phyloP scores from a whole-genome alignment of 2,113 vertebrate species.

The Meleagris gallopavo region DNA sequence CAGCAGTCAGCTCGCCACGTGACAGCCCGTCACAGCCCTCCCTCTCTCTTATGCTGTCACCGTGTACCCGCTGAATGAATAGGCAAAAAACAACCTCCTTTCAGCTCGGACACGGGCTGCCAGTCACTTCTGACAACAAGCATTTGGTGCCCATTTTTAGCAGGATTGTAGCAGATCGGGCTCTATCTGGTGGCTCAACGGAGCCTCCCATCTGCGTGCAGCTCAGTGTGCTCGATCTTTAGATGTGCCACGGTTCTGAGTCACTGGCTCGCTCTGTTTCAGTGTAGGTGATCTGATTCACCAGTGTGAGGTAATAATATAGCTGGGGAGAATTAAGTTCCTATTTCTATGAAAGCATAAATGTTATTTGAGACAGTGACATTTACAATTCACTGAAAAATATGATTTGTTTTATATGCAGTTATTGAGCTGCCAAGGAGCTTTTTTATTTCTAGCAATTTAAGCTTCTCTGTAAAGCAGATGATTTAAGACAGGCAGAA shows the following conservation, averaged over 20 bases:
- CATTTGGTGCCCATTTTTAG: slow-evolving; percentile 65
- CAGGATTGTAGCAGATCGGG: slow-evolving; percentile 53
- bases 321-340: slow-evolving; percentile 37
- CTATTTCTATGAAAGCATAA: slow-evolving; percentile 59
- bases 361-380: slow-evolving; percentile 33
- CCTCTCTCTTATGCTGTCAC: slow-evolving; percentile 13
- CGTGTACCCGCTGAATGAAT: slow-evolving; percentile 9
- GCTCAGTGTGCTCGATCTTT: slow-evolving; percentile 21
- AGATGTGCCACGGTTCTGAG: slow-evolving; percentile 26
- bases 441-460: slow-evolving; percentile 62
- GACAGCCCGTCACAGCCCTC: not conserved
- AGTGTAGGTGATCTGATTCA: slow-evolving; percentile 54
- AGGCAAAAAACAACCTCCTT: slow-evolving; percentile 48
- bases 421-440: slow-evolving; percentile 56
- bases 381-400: slow-evolving; percentile 42
- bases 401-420: slow-evolving; percentile 56
- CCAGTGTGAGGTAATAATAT: slow-evolving; percentile 52
- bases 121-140: slow-evolving; percentile 67
- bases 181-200: slow-evolving; percentile 57
- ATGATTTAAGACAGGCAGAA: slow-evolving; percentile 72
- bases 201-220: slow-evolving; percentile 40
- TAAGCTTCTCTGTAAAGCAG: slow-evolving; percentile 62
- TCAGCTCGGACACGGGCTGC: slow-evolving; percentile 34
- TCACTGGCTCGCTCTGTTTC: slow-evolving; percentile 17
- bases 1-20: not conserved